Evolutionary conservation across 2,797 vertebrate species (phyloP), one percentile per base, ranked within the genome.

Genomic region (Darevskia mixta): DNA sequence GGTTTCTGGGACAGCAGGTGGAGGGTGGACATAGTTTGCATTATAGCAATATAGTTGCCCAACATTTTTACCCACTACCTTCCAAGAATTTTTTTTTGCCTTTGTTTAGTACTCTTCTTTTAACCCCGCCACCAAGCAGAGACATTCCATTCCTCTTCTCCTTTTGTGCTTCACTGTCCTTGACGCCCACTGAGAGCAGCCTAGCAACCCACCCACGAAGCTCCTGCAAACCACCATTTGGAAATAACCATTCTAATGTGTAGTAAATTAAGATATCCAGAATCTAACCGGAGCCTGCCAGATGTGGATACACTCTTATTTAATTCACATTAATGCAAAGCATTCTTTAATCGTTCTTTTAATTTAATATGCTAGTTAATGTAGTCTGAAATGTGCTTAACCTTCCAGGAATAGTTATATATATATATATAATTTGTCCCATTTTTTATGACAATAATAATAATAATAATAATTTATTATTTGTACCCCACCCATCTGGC

Each of bases 191-290:
- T 49, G 41, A 87, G 71, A 66, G 71, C 79, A 87, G 13, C 79
- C 61, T 82, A 87, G 71, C 86, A 82, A 87, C 79, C 86, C 58
- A 82, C 79, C 86, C 79, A 87, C 69, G 6, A 81, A 75, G 55
- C n/a, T 82, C 11, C 18, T 64, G 61, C 29, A 49, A 23, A 75
- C 29, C 73, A 66, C 29, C n/a, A 49, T 87, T 82, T 66, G 38
- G 71, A 79, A 81, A 87, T 87, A 23, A 27, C 71, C 55, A n/a
- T 76, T 75, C 55, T 61, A 45, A 61, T 20, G 7, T 32, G 25
- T 66, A 38, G 69, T 82, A 32, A 66, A 64, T 64, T n/a, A 32
- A 41, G 13, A 25, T 45, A 43, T 81, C 8, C 38, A 72, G 8
- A 38, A 38, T 25, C 49, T 43, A 81, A 8, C 79, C 61, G 35